A percentile compares a stretch with the other conserved stretches of the same genome.
Evolutionary conservation across 2,888 invertebrate species (phyloP).

Genomic region (Caenorhabditis angaria): DNA sequence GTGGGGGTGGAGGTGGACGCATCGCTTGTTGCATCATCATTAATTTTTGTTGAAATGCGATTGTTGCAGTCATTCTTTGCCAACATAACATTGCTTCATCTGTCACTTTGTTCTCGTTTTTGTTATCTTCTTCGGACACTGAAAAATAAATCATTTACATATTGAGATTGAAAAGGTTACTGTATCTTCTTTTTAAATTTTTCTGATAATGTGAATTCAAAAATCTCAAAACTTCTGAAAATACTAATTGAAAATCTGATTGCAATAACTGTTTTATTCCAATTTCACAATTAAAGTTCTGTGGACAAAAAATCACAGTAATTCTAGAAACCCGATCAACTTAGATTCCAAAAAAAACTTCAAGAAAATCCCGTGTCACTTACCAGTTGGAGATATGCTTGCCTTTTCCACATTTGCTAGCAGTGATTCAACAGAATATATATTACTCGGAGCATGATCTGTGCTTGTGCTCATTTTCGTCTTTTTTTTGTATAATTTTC

Average conservation of each 20-base stretch:
- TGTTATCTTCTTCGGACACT: conserved; percentile 18
- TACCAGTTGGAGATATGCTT: conserved; percentile 41
- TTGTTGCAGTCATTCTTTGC: conserved; percentile 53
- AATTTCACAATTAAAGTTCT: too few relatives aligned
- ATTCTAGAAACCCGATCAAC: too few relatives aligned
- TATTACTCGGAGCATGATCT: conserved; percentile 25
- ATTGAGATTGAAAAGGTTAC: too few relatives aligned
- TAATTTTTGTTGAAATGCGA: conserved; percentile 55
- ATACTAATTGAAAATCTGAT: too few relatives aligned
- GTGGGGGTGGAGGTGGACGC: conserved; percentile 17
- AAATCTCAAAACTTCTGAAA: too few relatives aligned
- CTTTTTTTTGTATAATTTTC: conserved; percentile 6
- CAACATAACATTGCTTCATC: conserved; percentile 35
- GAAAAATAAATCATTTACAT: not conserved
- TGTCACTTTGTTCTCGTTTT: conserved; percentile 18
- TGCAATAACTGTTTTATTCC: too few relatives aligned
- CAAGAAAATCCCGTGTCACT: too few relatives aligned
- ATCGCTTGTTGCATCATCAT: conserved; percentile 49
- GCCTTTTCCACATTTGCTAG: conserved; percentile 33
- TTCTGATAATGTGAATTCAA: too few relatives aligned
- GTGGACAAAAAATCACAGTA: too few relatives aligned
- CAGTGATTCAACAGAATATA: conserved; percentile 43
- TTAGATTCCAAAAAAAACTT: too few relatives aligned
- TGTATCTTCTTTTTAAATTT: too few relatives aligned
- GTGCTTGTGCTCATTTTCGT: conserved; percentile 23